Conservation (phyloP, 1,140 invertebrate species). For the Drosophila varians region DNA sequence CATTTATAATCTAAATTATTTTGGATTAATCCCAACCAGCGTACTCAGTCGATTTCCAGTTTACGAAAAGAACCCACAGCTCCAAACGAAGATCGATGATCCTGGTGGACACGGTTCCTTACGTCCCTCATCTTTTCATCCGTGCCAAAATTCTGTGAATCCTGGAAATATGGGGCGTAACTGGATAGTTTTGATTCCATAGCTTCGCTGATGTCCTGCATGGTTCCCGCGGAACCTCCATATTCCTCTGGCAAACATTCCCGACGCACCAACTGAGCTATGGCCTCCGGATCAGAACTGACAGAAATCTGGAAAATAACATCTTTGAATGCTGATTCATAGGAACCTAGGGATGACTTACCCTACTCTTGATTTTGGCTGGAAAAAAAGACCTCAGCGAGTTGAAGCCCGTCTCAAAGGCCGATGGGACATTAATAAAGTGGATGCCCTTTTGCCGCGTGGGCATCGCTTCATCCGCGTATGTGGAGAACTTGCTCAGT, state of each 20-base stretch:
- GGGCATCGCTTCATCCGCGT: constrained; percentile 85
- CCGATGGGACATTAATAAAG: constrained; percentile 84
- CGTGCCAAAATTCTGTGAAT: constrained; percentile 84
- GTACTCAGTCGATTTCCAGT: constrained; percentile 67
- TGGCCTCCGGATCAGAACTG: constrained; percentile 70
- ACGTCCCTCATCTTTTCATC: constrained; percentile 86
- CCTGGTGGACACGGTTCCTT: constrained; percentile 69
- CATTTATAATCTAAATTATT: background rate
- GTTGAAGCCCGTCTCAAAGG: constrained; percentile 84
- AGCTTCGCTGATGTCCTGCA: constrained; percentile 83
- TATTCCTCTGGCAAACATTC: constrained; percentile 85
- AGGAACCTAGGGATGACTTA: constrained; percentile 14
- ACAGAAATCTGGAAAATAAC: constrained; percentile 62
- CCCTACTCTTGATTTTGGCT: constrained; percentile 66
- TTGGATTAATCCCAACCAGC: background rate
- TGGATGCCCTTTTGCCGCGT: constrained; percentile 85
- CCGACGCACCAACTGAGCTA: constrained; percentile 83
- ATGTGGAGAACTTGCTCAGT: constrained; percentile 84
- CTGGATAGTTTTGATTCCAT: constrained; percentile 85
- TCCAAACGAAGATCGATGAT: constrained; percentile 85
- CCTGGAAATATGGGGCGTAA: constrained; percentile 84
- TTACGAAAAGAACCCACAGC: constrained; percentile 86
- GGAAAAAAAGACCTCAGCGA: constrained; percentile 83
- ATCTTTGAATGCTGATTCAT: too few relatives aligned
- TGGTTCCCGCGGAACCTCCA: constrained; percentile 84